Conservation (phyloP, 2,888 invertebrate species). For the Microplitis deprimator region DNA sequence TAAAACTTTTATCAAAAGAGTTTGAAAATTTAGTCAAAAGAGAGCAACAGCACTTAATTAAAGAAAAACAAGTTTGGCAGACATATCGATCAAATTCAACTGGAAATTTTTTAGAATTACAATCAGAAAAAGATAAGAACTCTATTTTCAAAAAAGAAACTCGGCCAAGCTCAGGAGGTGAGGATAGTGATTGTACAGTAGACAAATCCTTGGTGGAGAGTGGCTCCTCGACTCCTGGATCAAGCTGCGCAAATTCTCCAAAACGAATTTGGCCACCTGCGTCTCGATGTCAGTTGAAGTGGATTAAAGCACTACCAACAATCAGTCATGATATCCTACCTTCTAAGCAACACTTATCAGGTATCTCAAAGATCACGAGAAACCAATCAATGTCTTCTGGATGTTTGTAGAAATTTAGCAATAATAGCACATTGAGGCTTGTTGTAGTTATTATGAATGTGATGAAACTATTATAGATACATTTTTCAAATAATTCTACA, state of each 20-base stretch:
- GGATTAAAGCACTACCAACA: constrained; percentile 73
- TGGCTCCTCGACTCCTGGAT: constrained; percentile 77
- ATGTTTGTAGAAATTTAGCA: constrained; percentile 25
- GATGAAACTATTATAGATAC: background rate
- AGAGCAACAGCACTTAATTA: constrained; percentile 62
- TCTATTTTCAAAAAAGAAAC: constrained; percentile 69
- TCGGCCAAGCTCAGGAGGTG: constrained; percentile 75
- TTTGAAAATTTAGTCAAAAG: constrained; percentile 65
- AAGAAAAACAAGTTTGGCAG: constrained; percentile 55
- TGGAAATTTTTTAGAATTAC: constrained; percentile 61
- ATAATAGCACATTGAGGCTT: constrained; percentile 29
- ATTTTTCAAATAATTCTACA: constrained; percentile 16
- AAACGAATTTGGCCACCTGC: constrained; percentile 74
- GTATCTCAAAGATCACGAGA: constrained; percentile 51
- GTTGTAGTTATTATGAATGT: constrained; percentile 15
- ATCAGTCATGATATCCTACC: constrained; percentile 68
- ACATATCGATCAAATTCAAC: constrained; percentile 51
- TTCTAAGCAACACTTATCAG: constrained; percentile 66
- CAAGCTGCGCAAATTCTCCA: constrained; percentile 78
- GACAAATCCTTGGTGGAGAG: constrained; percentile 66
- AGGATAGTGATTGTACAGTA: constrained; percentile 73
- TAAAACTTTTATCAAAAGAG: constrained; percentile 65
- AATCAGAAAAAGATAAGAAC: constrained; percentile 61
- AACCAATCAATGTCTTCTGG: constrained; percentile 17
- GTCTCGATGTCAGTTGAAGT: constrained; percentile 69